Base-by-base conservation (phyloP, 1,140 invertebrate species). In the Ooceraea biroi region DNA sequence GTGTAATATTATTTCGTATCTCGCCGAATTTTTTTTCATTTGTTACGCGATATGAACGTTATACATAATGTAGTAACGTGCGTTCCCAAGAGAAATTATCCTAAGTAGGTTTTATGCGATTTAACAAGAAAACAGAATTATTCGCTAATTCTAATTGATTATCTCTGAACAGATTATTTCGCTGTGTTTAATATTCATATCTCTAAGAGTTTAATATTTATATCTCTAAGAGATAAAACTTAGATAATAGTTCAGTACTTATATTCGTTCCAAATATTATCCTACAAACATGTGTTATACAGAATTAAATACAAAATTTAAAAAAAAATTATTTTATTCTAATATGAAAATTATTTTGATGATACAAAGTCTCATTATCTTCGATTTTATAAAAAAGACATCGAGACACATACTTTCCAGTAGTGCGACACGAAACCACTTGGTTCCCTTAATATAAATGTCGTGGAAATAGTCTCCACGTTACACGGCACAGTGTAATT, bases 11-110 rank as follows among this genome's bases (percentile, higher is more conserved):
- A 44, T 8, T 10, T 46, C 22, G 10, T 22, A 12, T 0, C 11
- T 72, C 5, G n/a, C 19, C 19, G 25, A 14, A 8, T 27, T 44
- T 46, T 1, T 60, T 74, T 36, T 58, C 22, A 27, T 41, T 44
- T 17, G 19, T 60, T 76, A 14, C 17, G 14, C 25, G 22, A 22
- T 41, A 55, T 17, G 1, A 8, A 55, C 8, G 30, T 36, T 57
- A 14, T 0, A 14, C 36, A 57, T 57, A 69, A 48, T 0, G n/a
- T 30, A 71, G 27, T 12, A 3, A 52, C 22, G 12, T 55, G 7
- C 36, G 36, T 36, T 7, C 12, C 10, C 50, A 25, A 74, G 36
- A 74, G 71, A 61, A 73, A 74, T 46, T 27, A 60, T 60, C 44
- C 17, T 22, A 44, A n/a, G 19, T 27, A 17, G 14, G 2, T 19